Percentiles rank a stretch among this genome's conserved stretches.
Evolutionary conservation across 1,140 invertebrate genomes (phyloP).

Genomic region (Uloborus diversus): DNA sequence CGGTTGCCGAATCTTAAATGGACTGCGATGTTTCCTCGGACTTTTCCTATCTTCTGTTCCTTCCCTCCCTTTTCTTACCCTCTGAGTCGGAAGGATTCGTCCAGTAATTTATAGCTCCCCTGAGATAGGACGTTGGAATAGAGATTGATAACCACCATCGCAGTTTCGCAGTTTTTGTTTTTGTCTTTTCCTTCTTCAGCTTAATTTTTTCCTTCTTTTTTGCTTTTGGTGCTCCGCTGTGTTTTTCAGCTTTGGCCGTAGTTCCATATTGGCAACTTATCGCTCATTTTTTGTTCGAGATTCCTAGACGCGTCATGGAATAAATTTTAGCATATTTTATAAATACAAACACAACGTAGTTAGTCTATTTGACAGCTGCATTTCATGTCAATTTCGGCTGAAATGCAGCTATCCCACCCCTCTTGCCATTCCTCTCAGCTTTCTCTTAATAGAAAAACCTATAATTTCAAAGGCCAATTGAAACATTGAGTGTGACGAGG

Average conservation of each 20-base stretch:
- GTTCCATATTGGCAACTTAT: slow-evolving; percentile 25
- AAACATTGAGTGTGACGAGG: no score
- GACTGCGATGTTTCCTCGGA: slow-evolving; percentile 26
- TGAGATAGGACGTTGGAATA: slow-evolving; percentile 54
- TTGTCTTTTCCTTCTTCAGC: slow-evolving; percentile 1
- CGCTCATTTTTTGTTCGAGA: background rate
- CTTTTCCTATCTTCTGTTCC: slow-evolving; percentile 30
- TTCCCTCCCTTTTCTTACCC: slow-evolving; percentile 5
- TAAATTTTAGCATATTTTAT: no score
- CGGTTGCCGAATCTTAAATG: slow-evolving; percentile 13
- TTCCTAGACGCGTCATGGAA: background rate
- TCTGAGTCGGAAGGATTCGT: slow-evolving; percentile 24
- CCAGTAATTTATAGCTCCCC: slow-evolving; percentile 55
- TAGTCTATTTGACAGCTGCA: no score
- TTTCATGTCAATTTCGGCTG: no score
- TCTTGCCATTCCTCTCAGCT: no score
- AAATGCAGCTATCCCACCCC: no score
- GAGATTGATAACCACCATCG: slow-evolving; percentile 54
- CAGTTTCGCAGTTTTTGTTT: slow-evolving; percentile 41
- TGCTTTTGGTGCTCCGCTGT: background rate
- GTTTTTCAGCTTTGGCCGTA: background rate
- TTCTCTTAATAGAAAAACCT: no score
- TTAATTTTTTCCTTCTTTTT: slow-evolving; percentile 16
- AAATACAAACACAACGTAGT: no score
- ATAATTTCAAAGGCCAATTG: no score